These are phyloP conservation scores for Tringa solitaria DNA, from an alignment of 2,113 vertebrate species.

Conservation along the genomic window DNA sequence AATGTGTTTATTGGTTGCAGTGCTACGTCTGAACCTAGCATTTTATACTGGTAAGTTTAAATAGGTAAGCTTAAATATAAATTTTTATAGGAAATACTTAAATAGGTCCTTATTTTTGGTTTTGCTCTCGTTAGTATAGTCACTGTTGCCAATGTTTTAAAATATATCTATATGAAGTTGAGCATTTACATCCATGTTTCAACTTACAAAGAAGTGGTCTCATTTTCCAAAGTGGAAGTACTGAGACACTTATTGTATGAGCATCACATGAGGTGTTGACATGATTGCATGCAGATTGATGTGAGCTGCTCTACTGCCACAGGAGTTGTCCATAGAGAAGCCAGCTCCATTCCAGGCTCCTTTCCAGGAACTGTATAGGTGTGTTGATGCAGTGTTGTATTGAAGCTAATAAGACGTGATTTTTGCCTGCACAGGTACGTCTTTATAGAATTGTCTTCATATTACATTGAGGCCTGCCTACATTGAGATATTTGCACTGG, in stretches of 20 bases:
- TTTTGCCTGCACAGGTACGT: neutral
- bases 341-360: neutral
- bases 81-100: neutral
- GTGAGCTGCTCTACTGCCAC: neutral
- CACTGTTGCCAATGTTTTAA: neutral
- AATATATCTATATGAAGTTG: neutral
- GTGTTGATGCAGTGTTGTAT: neutral
- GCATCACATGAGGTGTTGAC: neutral
- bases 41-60: neutral
- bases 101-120: neutral
- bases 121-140: neutral
- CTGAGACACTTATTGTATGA: neutral
- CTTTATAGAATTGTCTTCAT: neutral
- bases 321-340: neutral
- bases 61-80: neutral
- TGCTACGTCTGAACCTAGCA: neutral
- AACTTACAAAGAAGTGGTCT: neutral
- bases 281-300: neutral
- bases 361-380: neutral
- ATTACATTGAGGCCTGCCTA: neutral
- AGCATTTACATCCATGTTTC: neutral
- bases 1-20: slow-evolving; percentile 7
- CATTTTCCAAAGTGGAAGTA: neutral
- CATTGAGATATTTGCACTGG: neutral
- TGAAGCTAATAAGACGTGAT: neutral